Evolutionary conservation across 2,888 invertebrate species (phyloP).

Genomic region (Sabellastarte sp.): DNA sequence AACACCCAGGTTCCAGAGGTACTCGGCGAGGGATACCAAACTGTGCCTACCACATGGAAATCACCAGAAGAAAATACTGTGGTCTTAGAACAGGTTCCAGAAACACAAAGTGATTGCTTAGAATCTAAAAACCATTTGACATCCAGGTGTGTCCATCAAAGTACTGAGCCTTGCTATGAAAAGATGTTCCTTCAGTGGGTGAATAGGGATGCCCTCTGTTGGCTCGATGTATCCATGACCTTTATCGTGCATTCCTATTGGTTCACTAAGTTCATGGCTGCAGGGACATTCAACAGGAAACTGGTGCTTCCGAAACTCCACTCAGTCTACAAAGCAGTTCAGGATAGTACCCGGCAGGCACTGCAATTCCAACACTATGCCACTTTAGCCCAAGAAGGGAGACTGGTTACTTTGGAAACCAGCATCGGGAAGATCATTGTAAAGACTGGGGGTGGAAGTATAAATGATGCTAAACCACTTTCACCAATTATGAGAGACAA

Average conservation of each 20-base stretch:
- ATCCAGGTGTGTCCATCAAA: no score
- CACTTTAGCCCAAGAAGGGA: not conserved
- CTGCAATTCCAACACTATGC: slow-evolving; percentile 5
- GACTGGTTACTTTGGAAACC: slow-evolving; percentile 6
- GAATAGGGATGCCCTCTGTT: slow-evolving; percentile 53
- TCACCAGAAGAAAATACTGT: no score
- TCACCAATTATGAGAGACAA: not conserved
- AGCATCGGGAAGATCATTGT: slow-evolving; percentile 13
- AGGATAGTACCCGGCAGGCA: slow-evolving; percentile 9
- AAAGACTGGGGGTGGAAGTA: slow-evolving; percentile 19
- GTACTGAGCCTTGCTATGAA: no score
- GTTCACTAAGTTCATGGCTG: not conserved
- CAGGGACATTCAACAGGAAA: not conserved
- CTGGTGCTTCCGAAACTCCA: slow-evolving; percentile 4
- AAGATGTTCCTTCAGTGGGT: slow-evolving; percentile 51
- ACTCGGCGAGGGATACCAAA: no score
- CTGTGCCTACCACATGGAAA: no score
- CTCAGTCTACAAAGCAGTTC: slow-evolving; percentile 7
- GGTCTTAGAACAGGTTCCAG: no score
- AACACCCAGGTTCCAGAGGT: no score
- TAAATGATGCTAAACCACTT: no score
- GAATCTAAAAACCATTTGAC: no score
- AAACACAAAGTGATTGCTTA: no score
- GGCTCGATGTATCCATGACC: slow-evolving; percentile 53
- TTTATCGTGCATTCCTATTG: slow-evolving; percentile 40